phyloP scores from a whole-genome alignment of 64 coral and sea anemone species.

The Platygyra sinensis region DNA sequence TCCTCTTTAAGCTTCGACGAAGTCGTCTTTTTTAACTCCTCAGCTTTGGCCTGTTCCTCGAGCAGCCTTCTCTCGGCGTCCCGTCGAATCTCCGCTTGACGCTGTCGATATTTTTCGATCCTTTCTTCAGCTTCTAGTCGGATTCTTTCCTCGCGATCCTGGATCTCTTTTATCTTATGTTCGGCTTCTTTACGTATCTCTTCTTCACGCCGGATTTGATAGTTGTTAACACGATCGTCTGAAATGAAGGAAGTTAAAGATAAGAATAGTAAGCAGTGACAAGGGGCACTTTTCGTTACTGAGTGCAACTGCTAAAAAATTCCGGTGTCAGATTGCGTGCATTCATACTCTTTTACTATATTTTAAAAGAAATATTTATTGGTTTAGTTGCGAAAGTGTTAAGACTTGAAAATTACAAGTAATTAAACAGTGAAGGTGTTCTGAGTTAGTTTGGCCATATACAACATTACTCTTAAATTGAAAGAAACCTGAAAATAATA shows the following conservation, averaged over 20 bases:
- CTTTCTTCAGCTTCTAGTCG: slow-evolving; percentile 67
- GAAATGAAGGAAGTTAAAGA: not conserved
- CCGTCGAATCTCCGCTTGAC: slow-evolving; percentile 63
- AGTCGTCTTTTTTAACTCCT: slow-evolving; percentile 68
- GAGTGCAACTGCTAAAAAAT: no score
- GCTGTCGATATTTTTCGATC: slow-evolving; percentile 56
- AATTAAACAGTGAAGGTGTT: no score
- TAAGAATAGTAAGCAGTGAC: not conserved
- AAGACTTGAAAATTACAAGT: no score
- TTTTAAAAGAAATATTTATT: no score
- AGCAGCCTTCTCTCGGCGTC: slow-evolving; percentile 63
- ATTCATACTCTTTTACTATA: no score
- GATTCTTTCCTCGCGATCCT: slow-evolving; percentile 82
- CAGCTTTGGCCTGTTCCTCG: slow-evolving; percentile 72
- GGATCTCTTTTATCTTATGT: slow-evolving; percentile 65
- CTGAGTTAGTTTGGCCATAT: no score
- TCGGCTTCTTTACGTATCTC: slow-evolving; percentile 85
- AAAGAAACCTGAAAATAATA: no score
- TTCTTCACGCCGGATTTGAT: slow-evolving; percentile 69
- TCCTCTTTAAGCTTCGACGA: slow-evolving; percentile 67
- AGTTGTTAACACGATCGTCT: slow-evolving; percentile 74
- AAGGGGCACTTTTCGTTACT: no score
- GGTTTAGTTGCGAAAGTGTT: no score
- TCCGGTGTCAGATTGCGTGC: no score
- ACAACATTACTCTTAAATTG: no score